phyloP scores from a whole-genome alignment of 2,888 invertebrate genomes.

The Drosophila koepferae region DNA sequence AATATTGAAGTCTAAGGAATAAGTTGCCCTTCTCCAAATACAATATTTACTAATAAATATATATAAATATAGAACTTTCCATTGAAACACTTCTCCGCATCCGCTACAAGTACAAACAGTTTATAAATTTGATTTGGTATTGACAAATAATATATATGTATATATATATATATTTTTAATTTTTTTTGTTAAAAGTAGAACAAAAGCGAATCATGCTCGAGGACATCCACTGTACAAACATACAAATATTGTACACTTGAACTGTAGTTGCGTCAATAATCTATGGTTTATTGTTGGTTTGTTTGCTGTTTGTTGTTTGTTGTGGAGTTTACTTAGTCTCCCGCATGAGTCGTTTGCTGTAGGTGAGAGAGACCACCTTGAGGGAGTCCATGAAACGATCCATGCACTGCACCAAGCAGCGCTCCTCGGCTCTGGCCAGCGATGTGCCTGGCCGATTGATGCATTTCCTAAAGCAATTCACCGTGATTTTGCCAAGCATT shows the following conservation, averaged over 20 bases:
- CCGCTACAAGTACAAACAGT: not conserved
- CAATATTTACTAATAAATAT: too few relatives aligned
- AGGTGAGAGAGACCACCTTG: constrained; percentile 41
- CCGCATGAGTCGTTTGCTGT: constrained; percentile 26
- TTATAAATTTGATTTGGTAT: not conserved
- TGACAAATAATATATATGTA: not conserved
- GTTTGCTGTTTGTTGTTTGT: too few relatives aligned
- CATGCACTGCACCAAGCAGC: constrained; percentile 42
- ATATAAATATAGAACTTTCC: too few relatives aligned
- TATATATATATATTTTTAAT: not conserved
- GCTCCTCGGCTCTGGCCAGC: constrained; percentile 28
- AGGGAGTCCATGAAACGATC: constrained; percentile 49
- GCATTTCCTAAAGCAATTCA: constrained; percentile 45
- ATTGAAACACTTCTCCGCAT: not conserved
- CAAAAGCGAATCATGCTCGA: not conserved
- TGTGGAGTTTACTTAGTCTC: constrained; percentile 2
- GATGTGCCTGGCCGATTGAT: constrained; percentile 29
- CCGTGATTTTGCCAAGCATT: constrained; percentile 35
- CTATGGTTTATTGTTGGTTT: not conserved
- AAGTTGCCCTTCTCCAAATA: too few relatives aligned
- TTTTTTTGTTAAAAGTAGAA: not conserved
- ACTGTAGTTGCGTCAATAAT: not conserved
- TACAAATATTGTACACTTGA: not conserved
- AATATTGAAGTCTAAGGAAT: too few relatives aligned
- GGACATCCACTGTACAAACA: not conserved